Base-by-base conservation (phyloP, 2,888 invertebrate species). In the Tetragnatha montana region DNA sequence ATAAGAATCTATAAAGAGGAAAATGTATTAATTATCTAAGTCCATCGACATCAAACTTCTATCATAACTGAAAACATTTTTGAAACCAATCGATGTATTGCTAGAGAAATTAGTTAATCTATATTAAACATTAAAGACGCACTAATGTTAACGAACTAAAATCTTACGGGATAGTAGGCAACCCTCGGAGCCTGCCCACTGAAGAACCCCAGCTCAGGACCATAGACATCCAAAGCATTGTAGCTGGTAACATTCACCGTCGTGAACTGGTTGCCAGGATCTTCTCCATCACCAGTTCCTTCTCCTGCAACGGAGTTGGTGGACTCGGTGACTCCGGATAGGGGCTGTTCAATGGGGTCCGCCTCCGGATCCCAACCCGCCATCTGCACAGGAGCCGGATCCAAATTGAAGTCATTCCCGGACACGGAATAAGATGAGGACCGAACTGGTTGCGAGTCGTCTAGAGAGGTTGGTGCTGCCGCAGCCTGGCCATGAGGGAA, bases 351-450 rank as follows among this genome's bases (percentile, higher is more conserved):
- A 21, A 90, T 87, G 1, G 87, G 83, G 84, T 90, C 75, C n/a
- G 8, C 35, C 12, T 14, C 80, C 0, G 90, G 90, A 75, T 87
- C 71, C 90, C 90, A 90, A 3, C 90, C 90, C 0, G 90, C 83
- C 90, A 90, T 90, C 71, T 86, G 87, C 0, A 87, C 68, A 0
- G 87, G 87, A 35, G 87, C 76, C 0, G 85, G 89, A 49, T 78
- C 71, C 47, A 85, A 60, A 17, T 81, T 47, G n/a, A 85, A 71
- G 21, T 89, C 89, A 10, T 83, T 73, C 8, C 19, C 19, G 8
- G 76, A 35, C 35, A 22, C 12, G 10, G 35, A 71, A n/a, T 14
- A 73, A 60, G 51, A 80, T 12, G 86, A 86, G 0, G 86, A 80
- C 10, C 73, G 12, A 19, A 14, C 69, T 47, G 80, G 35, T n/a